phyloP scores from a whole-genome alignment of 23 tunicate genomes.

The Trididemnum miniatum region DNA sequence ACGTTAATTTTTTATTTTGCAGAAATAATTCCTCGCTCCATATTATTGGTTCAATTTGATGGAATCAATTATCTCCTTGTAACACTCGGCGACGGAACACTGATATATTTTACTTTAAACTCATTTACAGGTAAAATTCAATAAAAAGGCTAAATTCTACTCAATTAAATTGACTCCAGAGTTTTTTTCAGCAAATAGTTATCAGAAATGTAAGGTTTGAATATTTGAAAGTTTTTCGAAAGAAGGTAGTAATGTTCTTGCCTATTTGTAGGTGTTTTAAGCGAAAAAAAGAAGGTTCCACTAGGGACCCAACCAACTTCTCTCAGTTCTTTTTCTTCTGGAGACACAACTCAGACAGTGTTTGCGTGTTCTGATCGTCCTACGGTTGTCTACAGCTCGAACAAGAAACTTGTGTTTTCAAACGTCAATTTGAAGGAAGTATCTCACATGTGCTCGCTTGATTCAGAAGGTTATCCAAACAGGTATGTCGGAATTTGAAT shows the following conservation, averaged over 20 bases:
- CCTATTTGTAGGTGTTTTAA: slow-evolving; percentile 41
- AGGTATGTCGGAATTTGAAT: too few relatives aligned
- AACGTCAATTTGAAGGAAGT: slow-evolving; percentile 95
- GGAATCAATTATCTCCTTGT: slow-evolving; percentile 82
- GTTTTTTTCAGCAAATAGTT: too few relatives aligned
- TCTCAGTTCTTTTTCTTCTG: slow-evolving; percentile 70
- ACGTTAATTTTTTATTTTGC: neutral
- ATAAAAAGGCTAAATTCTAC: too few relatives aligned
- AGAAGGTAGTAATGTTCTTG: too few relatives aligned
- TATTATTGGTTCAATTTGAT: slow-evolving; percentile 80
- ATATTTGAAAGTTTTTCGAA: too few relatives aligned
- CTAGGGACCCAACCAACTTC: slow-evolving; percentile 93
- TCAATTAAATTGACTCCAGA: too few relatives aligned
- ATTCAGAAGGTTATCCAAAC: slow-evolving; percentile 97
- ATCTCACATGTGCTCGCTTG: slow-evolving; percentile 97
- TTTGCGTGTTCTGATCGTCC: slow-evolving; percentile 99
- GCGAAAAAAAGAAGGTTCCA: slow-evolving; percentile 86
- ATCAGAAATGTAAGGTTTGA: too few relatives aligned
- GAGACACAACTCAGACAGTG: slow-evolving; percentile 68
- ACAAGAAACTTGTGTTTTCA: slow-evolving; percentile 90
- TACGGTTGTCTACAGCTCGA: slow-evolving; percentile 94
- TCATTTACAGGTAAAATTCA: slow-evolving; percentile 52
- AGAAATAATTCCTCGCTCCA: slow-evolving; percentile 95
- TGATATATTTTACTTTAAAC: slow-evolving; percentile 76
- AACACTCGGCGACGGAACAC: slow-evolving; percentile 90